These are phyloP conservation scores for Megalops atlanticus DNA, from an alignment of 2,113 vertebrate genomes.

Conservation along the genomic window DNA sequence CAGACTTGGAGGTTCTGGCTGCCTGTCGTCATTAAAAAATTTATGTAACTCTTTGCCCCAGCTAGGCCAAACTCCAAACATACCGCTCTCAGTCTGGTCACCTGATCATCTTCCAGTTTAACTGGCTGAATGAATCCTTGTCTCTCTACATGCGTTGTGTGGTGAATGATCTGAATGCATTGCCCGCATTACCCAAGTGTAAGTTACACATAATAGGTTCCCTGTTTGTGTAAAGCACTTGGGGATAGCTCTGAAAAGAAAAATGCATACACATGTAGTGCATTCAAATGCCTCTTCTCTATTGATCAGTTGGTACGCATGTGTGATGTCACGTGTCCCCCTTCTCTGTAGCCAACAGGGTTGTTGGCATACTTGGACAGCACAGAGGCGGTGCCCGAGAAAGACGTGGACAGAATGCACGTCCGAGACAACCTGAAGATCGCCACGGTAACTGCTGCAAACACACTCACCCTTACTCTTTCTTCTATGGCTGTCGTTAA, in stretches of 20 bases:
- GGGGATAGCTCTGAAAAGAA: neutral
- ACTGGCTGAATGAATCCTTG: neutral
- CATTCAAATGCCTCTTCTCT: neutral
- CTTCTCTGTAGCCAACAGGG: slow-evolving; percentile 79
- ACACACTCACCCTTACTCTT: neutral
- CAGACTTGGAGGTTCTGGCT: neutral
- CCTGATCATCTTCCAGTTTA: neutral
- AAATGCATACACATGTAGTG: neutral
- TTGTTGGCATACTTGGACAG: slow-evolving; percentile 93
- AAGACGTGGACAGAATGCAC: slow-evolving; percentile 94
- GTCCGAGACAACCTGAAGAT: slow-evolving; percentile 96
- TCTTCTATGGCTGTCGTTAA: neutral
- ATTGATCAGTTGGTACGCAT: neutral
- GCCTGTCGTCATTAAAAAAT: neutral
- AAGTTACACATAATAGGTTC: neutral
- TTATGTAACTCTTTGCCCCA: neutral
- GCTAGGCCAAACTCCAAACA: neutral
- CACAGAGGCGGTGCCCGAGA: slow-evolving; percentile 89
- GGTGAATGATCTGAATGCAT: neutral
- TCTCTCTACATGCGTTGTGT: neutral
- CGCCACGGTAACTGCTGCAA: slow-evolving; percentile 78
- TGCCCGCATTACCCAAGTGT: neutral
- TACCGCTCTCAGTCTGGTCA: no score
- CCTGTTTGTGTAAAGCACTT: neutral
- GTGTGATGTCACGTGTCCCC: neutral